A percentile compares a stretch with the other conserved stretches of the same genome.
These are phyloP conservation scores for Lepisosteus osseus DNA, from an alignment of 2,113 vertebrate species.

Conservation along the genomic window DNA sequence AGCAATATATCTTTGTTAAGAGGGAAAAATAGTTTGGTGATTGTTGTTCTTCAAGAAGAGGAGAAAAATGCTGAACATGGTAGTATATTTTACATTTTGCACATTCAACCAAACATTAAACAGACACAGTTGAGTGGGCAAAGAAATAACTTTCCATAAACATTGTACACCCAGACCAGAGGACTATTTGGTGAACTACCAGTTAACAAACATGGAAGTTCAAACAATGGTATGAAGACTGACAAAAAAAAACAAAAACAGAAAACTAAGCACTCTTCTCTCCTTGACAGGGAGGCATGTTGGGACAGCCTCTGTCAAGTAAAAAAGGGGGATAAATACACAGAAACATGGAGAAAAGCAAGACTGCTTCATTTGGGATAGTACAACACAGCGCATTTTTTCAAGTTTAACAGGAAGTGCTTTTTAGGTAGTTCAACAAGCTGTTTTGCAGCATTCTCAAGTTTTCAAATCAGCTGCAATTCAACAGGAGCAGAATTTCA, in stretches of 20 bases:
- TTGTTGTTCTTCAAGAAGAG: conserved; percentile 77
- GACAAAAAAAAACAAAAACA: conserved; percentile 56
- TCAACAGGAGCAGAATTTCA: too few relatives aligned
- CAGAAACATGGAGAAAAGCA: neutral
- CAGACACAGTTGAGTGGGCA: conserved; percentile 57
- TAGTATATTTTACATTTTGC: conserved; percentile 67
- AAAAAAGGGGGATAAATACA: conserved; percentile 13
- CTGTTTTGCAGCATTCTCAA: conserved; percentile 14
- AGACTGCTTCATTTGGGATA: neutral
- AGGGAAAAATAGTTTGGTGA: conserved; percentile 62
- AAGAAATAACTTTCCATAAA: conserved; percentile 55
- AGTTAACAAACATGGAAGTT: conserved; percentile 77
- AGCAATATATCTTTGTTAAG: conserved; percentile 7
- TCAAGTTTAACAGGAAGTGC: conserved; percentile 90
- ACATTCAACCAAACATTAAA: conserved; percentile 75
- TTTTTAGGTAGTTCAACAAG: conserved; percentile 48
- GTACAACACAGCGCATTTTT: conserved; percentile 47
- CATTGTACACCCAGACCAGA: conserved; percentile 53
- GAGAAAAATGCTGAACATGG: conserved; percentile 57
- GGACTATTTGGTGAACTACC: conserved; percentile 53
- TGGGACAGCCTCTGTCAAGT: conserved; percentile 56
- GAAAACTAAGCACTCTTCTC: conserved; percentile 68
- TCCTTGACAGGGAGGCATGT: conserved; percentile 67
- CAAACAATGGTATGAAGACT: conserved; percentile 89
- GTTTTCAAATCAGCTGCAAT: too few relatives aligned